Evolutionary conservation across 2,113 vertebrate genomes (phyloP), one percentile per base, ranked within the genome.

Genomic region (Antigone vipio): DNA sequence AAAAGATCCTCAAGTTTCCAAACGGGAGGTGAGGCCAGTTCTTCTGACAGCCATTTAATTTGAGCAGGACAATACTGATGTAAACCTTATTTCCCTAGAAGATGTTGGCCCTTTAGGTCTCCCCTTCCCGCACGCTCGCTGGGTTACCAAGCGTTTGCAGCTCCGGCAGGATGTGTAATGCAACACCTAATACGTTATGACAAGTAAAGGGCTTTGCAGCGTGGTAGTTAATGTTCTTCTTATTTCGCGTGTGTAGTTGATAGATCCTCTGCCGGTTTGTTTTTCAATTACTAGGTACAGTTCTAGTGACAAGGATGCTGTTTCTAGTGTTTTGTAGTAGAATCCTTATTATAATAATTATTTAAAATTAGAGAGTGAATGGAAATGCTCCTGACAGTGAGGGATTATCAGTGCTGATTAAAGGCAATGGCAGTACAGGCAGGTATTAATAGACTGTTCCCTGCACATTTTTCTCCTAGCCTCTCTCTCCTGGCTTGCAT

Each of bases 341-440:
- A 78, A 84, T 92, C 64, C 38, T 96, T 93, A 95, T 92, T 68
- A 93, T 92, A 85, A 96, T 94, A 88, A 96, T 96, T 84, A 95
- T 88, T 96, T 86, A 35, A 93, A 94, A 94, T 92, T 45, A 95
- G 91, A 72, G 40, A 69, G 64, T 62, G 88, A 91, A 24, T 82
- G 76, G 91, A 75, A 94, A 72, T 24, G 66, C 49, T 63, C 52
- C 89, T 92, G 95, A 91, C 92, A 92, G 83, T 67, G 88, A 96
- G 76, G 93, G 79, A 64, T 94, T 87, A 68, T 94, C 89, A 87
- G 52, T 64, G 88, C 83, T 95, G 90, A 93, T 96, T 95, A 96
- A 87, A 94, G 64, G 34, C 75, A 71, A 27, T 79, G 87, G 69
- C 68, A 84, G 40, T 32, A 58, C 56, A 78, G 88, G 88, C 79